Base-by-base conservation (phyloP, 2,797 vertebrate species). In the Scolopax bukidnonensis region DNA sequence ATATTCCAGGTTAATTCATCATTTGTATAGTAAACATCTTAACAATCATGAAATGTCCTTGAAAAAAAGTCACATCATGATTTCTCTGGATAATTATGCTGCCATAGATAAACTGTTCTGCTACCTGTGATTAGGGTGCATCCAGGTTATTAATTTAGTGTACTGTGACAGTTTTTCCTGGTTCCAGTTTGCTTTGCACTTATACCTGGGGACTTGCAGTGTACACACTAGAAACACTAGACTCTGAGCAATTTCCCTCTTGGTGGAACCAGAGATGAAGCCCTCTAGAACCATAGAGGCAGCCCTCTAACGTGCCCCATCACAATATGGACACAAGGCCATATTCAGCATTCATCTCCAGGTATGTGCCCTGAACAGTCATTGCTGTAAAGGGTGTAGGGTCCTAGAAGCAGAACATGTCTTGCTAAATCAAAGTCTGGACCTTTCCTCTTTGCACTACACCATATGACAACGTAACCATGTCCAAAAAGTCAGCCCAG, bases 281-380 rank as follows among this genome's bases (percentile, higher is more conserved):
- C 6, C 38, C 2, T 2, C 10, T 36, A 36, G 36, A 36, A 36
- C 36, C 8, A 12, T 0, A 0, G 6, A 12, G 48, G 2, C 54
- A 69, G 59, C 19, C 20, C 40, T 59, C 32, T 67, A 15, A 40
- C 8, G 14, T 27, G 40, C 2, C 16, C n/a, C 18, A 1, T 9
- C 65, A 25, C 38, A 65, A 38, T 10, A 23, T 32, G 33, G 15
- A 60, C 43, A 36, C 11, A 38, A 65, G 18, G 9, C 4, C 6
- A 12, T 61, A 12, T 61, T 20, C 69, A 75, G 40, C 21, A 23
- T 36, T 25, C 20, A 53, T 13, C 7, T 80, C 45, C 45, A 56
- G 53, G 24, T 13, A 41, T 7, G 6, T 27, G 33, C 6, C 24
- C 7, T 20, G 36, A 45, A 13, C 14, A 12, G 4, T 36, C 36